A percentile compares a stretch with the other conserved stretches of the same genome.
Conservation (phyloP, 2,888 invertebrate genomes). For the Sinelater perroti region DNA sequence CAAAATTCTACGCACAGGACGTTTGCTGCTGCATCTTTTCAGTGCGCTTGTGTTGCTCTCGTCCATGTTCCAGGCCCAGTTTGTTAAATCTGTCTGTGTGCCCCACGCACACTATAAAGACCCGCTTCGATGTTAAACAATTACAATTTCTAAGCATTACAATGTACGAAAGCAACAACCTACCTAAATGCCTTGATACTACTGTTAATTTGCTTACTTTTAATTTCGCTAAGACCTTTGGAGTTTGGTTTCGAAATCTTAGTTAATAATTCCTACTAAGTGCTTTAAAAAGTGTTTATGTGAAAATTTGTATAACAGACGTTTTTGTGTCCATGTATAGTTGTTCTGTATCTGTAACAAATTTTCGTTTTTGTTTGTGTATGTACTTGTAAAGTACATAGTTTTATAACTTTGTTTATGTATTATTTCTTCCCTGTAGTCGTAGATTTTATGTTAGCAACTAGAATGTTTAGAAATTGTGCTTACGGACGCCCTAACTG, state of each 20-base stretch:
- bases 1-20: slow-evolving; percentile 33
- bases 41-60: slow-evolving; percentile 26
- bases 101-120: too few species aligned
- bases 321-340: slow-evolving; percentile 29
- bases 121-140: neutral
- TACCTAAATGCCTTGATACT: slow-evolving; percentile 13
- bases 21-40: slow-evolving; percentile 16
- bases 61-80: slow-evolving; percentile 6
- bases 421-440: slow-evolving; percentile 27
- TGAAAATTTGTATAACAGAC: slow-evolving; percentile 11
- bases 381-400: slow-evolving; percentile 37
- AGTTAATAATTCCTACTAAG: slow-evolving; percentile 18
- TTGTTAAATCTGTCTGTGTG: too few species aligned
- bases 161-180: slow-evolving; percentile 22
- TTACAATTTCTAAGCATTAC: neutral
- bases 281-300: slow-evolving; percentile 18
- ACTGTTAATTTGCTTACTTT: neutral
- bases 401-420: slow-evolving; percentile 34
- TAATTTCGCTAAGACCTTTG: neutral
- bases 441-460: slow-evolving; percentile 31
- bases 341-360: slow-evolving; percentile 26
- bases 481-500: slow-evolving; percentile 28
- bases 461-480: slow-evolving; percentile 30
- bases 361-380: slow-evolving; percentile 22
- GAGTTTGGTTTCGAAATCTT: slow-evolving; percentile 11